A percentile compares a stretch with the other conserved stretches of the same genome.
Conservation (phyloP, 2,113 vertebrate species). For the Ramphastos sulfuratus region DNA sequence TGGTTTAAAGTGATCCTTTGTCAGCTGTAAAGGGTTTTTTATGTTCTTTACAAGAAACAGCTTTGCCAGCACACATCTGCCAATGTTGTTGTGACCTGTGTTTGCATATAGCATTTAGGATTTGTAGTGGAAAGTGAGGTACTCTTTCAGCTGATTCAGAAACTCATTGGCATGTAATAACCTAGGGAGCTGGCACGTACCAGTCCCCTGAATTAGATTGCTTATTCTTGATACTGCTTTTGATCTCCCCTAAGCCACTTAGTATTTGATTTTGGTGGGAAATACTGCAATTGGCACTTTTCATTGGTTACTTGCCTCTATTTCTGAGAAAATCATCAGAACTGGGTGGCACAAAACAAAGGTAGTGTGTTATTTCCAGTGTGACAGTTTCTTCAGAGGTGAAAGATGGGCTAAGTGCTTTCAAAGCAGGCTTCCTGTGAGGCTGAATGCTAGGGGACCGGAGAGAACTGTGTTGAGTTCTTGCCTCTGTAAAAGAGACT, state of each 20-base stretch:
- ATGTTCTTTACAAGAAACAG: background rate
- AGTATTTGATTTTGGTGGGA: background rate
- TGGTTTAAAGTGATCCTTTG: background rate
- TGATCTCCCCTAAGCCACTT: background rate
- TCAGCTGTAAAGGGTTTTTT: background rate
- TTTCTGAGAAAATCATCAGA: background rate
- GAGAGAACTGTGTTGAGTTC: background rate
- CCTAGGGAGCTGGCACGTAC: background rate
- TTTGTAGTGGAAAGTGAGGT: constrained; percentile 17
- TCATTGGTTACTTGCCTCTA: background rate
- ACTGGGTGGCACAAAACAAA: background rate
- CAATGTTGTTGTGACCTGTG: background rate
- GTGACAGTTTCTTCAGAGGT: background rate
- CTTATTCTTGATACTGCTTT: background rate
- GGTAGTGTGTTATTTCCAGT: background rate
- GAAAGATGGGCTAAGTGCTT: background rate
- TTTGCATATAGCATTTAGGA: constrained; percentile 19
- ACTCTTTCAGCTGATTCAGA: background rate
- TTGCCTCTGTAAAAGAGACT: background rate
- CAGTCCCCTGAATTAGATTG: background rate
- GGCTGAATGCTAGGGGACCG: background rate
- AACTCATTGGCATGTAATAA: background rate
- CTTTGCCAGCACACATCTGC: background rate
- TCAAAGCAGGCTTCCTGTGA: background rate
- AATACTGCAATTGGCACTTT: background rate